These are phyloP conservation scores for Paedocypris micromegethes DNA, from an alignment of 2,797 vertebrate genomes.

Conservation along the genomic window DNA sequence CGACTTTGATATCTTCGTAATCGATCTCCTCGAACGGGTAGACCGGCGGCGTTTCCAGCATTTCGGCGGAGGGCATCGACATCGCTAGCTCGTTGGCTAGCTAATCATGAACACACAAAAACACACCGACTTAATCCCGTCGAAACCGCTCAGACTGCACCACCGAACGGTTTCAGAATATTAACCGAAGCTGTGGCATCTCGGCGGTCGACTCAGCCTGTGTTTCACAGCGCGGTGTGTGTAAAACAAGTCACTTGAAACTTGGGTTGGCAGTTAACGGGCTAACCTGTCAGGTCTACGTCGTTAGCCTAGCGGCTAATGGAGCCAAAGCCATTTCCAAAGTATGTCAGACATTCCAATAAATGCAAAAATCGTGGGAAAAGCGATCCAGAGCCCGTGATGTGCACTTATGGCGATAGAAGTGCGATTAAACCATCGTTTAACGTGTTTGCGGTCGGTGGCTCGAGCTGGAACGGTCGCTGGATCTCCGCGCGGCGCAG, in stretches of 20 bases:
- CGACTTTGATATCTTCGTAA: conserved; percentile 91
- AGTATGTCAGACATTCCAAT: conserved; percentile 24
- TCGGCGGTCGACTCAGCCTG: not conserved
- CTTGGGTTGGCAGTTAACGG: conserved; percentile 36
- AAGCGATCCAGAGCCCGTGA: not conserved
- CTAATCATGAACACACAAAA: conserved; percentile 50
- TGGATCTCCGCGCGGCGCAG: conserved; percentile 58
- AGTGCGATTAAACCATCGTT: not conserved
- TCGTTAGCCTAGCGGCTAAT: conserved; percentile 31
- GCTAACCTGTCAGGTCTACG: conserved; percentile 31
- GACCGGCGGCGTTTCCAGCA: conserved; percentile 86
- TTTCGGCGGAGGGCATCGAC: conserved; percentile 82
- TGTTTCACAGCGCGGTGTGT: conserved; percentile 23
- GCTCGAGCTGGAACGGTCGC: conserved; percentile 51
- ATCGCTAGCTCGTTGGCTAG: conserved; percentile 71
- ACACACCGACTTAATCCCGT: not conserved
- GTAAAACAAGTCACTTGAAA: conserved; percentile 7
- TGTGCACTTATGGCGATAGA: not conserved
- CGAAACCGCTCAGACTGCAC: conserved; percentile 14
- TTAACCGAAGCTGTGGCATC: not conserved
- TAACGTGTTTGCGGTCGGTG: conserved; percentile 22
- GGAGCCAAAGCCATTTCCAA: not conserved
- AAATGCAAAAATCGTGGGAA: not conserved
- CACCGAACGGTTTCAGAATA: not conserved
- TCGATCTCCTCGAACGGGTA: conserved; percentile 97